Evolutionary conservation across 2,113 vertebrate genomes (phyloP), one percentile per base, ranked within the genome.

Genomic region (Philantomba maxwellii): DNA sequence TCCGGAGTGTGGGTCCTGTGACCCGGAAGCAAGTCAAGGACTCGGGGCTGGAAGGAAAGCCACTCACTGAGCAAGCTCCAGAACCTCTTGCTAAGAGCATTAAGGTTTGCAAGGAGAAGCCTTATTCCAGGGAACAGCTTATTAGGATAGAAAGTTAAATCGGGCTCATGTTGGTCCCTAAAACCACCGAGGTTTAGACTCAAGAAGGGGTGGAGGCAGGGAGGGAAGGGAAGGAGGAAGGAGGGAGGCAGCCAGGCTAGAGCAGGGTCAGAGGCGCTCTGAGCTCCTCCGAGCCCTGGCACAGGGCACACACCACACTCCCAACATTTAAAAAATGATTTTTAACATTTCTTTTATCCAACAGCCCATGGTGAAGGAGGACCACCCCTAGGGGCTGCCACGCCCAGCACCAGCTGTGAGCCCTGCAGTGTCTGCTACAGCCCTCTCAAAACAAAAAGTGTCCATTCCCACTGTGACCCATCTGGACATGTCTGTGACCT

Each of bases 11-110:
- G 83, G 43, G 80, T 28, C 53, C 93, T 81, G 51, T 7, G 45
- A 33, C 53, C 2, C 53, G 0, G 5, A 49, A 73, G 45, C 4
- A 7, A 87, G 58, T 33, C 57, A 0, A 36, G 6, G 58, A 33
- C 58, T 39, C 6, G 4, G 6, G 2, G 10, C 14, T 1, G 49
- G 33, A 58, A n/a, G 14, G 51, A 87, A n/a, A 73, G 51, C 33
- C 11, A 1, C 1, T 25, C 17, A 23, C 23, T 45, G 51, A 55
- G 2, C 5, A 6, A 66, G 45, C 6, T 16, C 12, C 15, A n/a
- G 58, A 30, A 23, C 33, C 43, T 93, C 39, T 47, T 39, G 39
- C 58, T 8, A 39, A 84, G 45, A 88, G 39, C 23, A 39, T 23
- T 3, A 58, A n/a, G 19, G 43, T 17, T 49, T 28, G 15, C 26